phyloP scores from a whole-genome alignment of 2,888 invertebrate genomes.

The Mesodorylaimus sp. region DNA sequence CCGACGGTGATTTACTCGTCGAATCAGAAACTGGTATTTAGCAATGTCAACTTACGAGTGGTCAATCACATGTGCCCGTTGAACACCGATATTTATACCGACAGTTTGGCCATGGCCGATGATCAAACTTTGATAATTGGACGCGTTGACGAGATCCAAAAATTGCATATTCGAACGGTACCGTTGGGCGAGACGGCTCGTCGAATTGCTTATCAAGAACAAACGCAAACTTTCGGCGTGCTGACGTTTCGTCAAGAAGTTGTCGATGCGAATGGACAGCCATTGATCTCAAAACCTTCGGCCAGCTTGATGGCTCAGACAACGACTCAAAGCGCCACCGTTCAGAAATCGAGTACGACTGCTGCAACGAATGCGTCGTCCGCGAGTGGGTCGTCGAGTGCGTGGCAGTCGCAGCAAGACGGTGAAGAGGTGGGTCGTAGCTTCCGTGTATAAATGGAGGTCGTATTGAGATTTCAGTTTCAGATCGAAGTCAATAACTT shows the following conservation, averaged over 20 bases:
- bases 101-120: constrained; percentile 58
- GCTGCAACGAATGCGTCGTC: constrained; percentile 32
- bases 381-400: constrained; percentile 19
- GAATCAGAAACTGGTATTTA: constrained; percentile 27
- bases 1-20: constrained; percentile 89
- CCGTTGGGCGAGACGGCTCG: constrained; percentile 77
- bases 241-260: constrained; percentile 73
- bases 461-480: no score
- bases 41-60: constrained; percentile 38
- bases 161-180: constrained; percentile 84
- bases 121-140: constrained; percentile 66
- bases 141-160: constrained; percentile 77
- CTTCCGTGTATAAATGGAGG: no score
- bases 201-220: constrained; percentile 82
- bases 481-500: constrained; percentile 57
- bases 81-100: constrained; percentile 55
- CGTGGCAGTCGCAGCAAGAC: background rate
- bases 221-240: constrained; percentile 75
- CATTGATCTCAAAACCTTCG: constrained; percentile 39
- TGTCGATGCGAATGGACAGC: background rate
- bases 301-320: constrained; percentile 58
- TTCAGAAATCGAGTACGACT: constrained; percentile 32
- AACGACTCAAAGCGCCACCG: constrained; percentile 40
- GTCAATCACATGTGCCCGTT: constrained; percentile 92
- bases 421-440: background rate